phyloP scores from a whole-genome alignment of 2,888 invertebrate genomes.

The Vesta saturnalis region DNA sequence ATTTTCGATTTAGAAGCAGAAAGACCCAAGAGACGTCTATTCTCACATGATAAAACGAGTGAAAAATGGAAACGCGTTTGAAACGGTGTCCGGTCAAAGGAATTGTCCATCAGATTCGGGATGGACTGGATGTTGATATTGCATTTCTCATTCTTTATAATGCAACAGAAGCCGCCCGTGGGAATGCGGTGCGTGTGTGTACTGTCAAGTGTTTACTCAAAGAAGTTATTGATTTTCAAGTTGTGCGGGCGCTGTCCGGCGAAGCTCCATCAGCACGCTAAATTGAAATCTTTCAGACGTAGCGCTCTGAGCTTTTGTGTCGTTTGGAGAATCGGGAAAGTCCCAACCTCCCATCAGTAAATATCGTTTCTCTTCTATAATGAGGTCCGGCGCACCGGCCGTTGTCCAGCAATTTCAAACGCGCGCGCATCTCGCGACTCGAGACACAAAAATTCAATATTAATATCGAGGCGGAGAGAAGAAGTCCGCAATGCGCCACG shows the following conservation, averaged over 20 bases:
- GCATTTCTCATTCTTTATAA: slow-evolving; percentile 65
- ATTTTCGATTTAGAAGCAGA: slow-evolving; percentile 30
- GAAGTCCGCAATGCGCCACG: slow-evolving; percentile 68
- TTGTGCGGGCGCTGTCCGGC: slow-evolving; percentile 51
- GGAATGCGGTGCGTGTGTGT: slow-evolving; percentile 62
- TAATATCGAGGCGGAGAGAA: slow-evolving; percentile 78
- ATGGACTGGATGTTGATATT: slow-evolving; percentile 54
- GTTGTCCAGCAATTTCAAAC: slow-evolving; percentile 36
- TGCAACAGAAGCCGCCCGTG: slow-evolving; percentile 61
- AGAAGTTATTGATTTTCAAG: slow-evolving; percentile 64
- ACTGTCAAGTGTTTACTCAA: slow-evolving; percentile 63
- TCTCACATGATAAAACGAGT: slow-evolving; percentile 24
- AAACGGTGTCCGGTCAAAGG: slow-evolving; percentile 41
- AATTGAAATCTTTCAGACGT: slow-evolving; percentile 62
- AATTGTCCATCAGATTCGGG: slow-evolving; percentile 35
- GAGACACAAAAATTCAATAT: slow-evolving; percentile 82
- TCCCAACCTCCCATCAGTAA: slow-evolving; percentile 59
- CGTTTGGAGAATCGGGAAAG: slow-evolving; percentile 43
- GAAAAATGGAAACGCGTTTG: slow-evolving; percentile 41
- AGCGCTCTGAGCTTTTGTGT: slow-evolving; percentile 50
- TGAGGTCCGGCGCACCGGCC: slow-evolving; percentile 48
- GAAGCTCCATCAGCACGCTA: slow-evolving; percentile 56
- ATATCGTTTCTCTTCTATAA: slow-evolving; percentile 57
- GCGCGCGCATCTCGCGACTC: slow-evolving; percentile 62
- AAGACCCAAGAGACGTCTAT: slow-evolving; percentile 25